Conservation (phyloP, 2,888 invertebrate species). For the Scrobipalpa atriplicella region DNA sequence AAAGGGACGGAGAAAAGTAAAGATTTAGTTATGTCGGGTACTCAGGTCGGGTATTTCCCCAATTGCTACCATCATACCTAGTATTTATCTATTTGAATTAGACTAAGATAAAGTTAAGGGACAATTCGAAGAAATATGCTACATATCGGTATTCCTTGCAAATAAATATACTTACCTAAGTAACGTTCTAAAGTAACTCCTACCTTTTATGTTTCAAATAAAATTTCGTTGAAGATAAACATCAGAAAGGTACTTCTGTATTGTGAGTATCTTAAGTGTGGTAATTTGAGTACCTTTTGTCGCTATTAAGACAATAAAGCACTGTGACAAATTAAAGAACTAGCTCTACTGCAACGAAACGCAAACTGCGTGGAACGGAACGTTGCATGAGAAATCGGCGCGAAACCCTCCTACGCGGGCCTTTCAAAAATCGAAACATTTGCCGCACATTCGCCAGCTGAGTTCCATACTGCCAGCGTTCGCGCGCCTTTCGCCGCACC, state of each 20-base stretch:
- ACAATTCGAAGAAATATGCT: too few relatives aligned
- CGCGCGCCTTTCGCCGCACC: conserved; percentile 73
- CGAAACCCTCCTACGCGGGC: conserved; percentile 81
- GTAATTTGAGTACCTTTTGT: not conserved
- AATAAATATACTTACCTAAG: too few relatives aligned
- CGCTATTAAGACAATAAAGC: not conserved
- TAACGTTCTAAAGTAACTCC: too few relatives aligned
- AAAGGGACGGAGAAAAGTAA: too few relatives aligned
- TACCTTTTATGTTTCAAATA: too few relatives aligned
- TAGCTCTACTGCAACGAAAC: conserved; percentile 16
- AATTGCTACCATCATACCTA: too few relatives aligned
- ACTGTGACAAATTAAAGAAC: conserved; percentile 15
- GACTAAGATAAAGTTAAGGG: too few relatives aligned
- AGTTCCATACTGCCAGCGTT: conserved; percentile 64
- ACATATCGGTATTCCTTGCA: too few relatives aligned
- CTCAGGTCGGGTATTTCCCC: too few relatives aligned
- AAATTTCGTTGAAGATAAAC: not conserved
- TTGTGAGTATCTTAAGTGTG: not conserved
- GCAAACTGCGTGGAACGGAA: conserved; percentile 59
- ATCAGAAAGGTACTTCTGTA: not conserved
- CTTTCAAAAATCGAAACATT: conserved; percentile 78
- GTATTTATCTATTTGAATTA: too few relatives aligned
- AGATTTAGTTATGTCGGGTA: too few relatives aligned
- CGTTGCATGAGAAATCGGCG: conserved; percentile 66
- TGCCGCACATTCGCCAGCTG: conserved; percentile 63